Evolutionary conservation across 2,797 vertebrate genomes (phyloP), one percentile per base, ranked within the genome.

Genomic region (Enteromius argenteus): DNA sequence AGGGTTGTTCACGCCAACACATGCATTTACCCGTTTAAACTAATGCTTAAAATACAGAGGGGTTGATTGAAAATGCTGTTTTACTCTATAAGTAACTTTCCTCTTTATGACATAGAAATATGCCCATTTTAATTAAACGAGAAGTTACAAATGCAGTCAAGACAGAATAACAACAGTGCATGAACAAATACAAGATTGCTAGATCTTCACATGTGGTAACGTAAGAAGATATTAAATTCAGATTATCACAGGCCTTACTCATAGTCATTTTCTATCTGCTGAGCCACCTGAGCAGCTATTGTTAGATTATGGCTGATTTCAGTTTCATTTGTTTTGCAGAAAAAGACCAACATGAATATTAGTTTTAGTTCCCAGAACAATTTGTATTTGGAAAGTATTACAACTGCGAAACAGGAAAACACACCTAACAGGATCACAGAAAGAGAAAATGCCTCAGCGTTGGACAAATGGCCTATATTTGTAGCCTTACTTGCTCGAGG

Each of bases 381-480:
- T 35, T 35, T 35, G 3, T 35, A 35, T 35, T 35, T 35, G 35
- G 35, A 68, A 80, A 69, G 19, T 37, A 9, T 56, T 58, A 44
- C 79, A 58, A 8, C 3, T 67, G 62, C 30, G n/a, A 76, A 76
- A 76, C 51, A 58, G 32, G 73, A 56, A 75, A 75, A 23, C 1
- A 17, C 7, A 2, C 0, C 1, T 17, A 58, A 76, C 11, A 15
- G 23, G 5, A 23, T 27, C 32, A 58, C 3, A 0, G 7, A 79
- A 64, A 53, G 21, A 32, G 44, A 14, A 67, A 80, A 42, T 56
- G 30, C 42, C 11, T 44, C 10, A 9, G 39, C 39, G 39, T 2
- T 42, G 39, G 39, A 42, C 39, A 42, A 44, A 44, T 44, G 42
- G 42, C 10, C 5, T 35, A 35, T 35, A 3, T n/a, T 56, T 53